phyloP scores from a whole-genome alignment of 2,888 invertebrate species.

The Stenodema calcarata region DNA sequence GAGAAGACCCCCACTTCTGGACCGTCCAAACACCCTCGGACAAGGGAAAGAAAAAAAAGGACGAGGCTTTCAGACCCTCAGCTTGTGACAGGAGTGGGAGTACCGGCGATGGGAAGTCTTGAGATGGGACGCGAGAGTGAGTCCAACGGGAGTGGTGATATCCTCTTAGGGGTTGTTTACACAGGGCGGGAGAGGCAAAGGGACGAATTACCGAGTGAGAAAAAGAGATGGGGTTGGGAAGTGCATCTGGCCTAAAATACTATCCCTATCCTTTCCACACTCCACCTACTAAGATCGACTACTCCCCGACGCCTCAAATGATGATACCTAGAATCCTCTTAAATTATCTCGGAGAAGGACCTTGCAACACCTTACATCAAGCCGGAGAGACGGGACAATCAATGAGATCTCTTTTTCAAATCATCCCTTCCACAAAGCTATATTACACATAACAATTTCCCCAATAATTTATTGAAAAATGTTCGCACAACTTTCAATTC shows the following conservation, averaged over 20 bases:
- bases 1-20: background rate
- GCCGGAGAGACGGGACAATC: no score
- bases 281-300: background rate
- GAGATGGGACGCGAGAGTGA: background rate
- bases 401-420: no score
- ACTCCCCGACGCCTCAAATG: no score
- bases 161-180: slow-evolving; percentile 21
- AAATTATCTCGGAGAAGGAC: no score
- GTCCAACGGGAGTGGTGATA: background rate
- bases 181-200: background rate
- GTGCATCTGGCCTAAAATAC: background rate
- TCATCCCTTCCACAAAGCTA: no score
- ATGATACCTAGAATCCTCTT: no score
- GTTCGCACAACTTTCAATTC: no score
- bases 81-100: background rate
- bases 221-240: background rate
- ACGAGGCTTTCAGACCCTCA: background rate
- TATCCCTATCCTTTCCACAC: background rate
- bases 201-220: slow-evolving; percentile 2
- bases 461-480: no score
- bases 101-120: background rate
- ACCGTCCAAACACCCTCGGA: background rate
- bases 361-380: no score
- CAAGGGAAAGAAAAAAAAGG: background rate
- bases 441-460: no score